Percentiles rank a stretch among this genome's conserved stretches.
Conservation (phyloP, 2,888 invertebrate species). For the Scaptomyza caliginosa region DNA sequence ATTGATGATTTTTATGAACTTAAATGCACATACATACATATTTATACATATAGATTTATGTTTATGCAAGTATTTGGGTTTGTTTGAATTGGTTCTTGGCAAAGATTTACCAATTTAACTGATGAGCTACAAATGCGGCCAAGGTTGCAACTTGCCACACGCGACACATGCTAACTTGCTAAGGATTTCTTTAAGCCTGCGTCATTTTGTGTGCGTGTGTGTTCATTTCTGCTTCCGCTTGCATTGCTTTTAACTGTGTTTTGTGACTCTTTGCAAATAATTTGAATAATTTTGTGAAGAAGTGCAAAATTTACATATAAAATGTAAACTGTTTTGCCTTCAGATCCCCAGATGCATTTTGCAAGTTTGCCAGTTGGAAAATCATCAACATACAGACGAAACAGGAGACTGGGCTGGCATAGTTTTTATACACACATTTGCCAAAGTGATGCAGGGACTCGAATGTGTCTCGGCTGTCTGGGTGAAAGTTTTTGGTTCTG, state of each 20-base stretch:
- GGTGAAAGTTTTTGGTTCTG: slow-evolving; percentile 3
- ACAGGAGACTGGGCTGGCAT: not conserved
- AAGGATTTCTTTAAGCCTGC: slow-evolving; percentile 7
- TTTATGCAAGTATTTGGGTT: not conserved
- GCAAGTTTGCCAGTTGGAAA: slow-evolving; percentile 26
- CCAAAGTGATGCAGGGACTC: slow-evolving; percentile 16
- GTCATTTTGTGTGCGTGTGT: slow-evolving; percentile 28
- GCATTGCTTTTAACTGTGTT: slow-evolving; percentile 43
- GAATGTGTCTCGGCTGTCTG: slow-evolving; percentile 10
- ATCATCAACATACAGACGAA: slow-evolving; percentile 1
- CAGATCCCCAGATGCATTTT: slow-evolving; percentile 21
- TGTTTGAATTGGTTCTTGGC: slow-evolving; percentile 21
- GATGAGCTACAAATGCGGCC: slow-evolving; percentile 43
- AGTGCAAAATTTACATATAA: slow-evolving; percentile 75
- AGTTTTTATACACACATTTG: slow-evolving; percentile 41
- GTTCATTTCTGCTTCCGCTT: slow-evolving; percentile 26
- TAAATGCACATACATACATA: slow-evolving; percentile 7
- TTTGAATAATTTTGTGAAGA: slow-evolving; percentile 74
- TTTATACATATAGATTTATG: not conserved
- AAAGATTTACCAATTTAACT: slow-evolving; percentile 41
- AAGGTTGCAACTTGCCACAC: slow-evolving; percentile 27
- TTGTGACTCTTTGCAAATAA: slow-evolving; percentile 47
- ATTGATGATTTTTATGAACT: slow-evolving; percentile 48
- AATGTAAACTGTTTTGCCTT: slow-evolving; percentile 35
- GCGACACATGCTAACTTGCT: not conserved